Evolutionary conservation across 2,113 vertebrate genomes (phyloP).

Genomic region (Eolophus roseicapilla): DNA sequence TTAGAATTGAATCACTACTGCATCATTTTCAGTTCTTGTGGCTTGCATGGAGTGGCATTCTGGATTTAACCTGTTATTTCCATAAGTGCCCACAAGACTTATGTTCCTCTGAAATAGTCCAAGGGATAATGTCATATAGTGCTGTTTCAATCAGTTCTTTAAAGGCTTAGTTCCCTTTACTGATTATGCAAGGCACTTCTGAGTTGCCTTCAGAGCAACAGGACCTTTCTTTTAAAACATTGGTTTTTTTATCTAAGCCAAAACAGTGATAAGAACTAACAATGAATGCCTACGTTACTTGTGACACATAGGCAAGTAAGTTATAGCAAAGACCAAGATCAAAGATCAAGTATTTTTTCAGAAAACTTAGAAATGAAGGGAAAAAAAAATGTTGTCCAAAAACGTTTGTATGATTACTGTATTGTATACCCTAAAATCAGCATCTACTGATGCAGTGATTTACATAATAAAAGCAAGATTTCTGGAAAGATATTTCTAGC

Average conservation of each 20-base stretch:
- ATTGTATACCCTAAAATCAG: background rate
- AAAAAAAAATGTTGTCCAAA: background rate
- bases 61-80: constrained; percentile 16
- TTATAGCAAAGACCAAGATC: background rate
- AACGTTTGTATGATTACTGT: background rate
- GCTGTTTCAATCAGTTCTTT: background rate
- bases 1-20: background rate
- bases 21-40: background rate
- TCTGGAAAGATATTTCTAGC: background rate
- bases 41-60: background rate
- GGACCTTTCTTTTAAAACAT: constrained; percentile 8
- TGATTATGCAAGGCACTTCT: background rate
- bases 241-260: constrained; percentile 18
- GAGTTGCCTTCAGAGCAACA: background rate
- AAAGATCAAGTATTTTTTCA: background rate
- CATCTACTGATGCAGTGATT: background rate
- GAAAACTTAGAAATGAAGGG: background rate
- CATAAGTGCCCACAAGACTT: background rate
- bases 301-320: background rate
- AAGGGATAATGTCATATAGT: constrained; percentile 36
- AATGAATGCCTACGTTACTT: background rate
- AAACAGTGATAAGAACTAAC: constrained; percentile 17
- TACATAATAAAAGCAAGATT: background rate
- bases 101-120: background rate
- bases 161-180: background rate